Evolutionary conservation across 2,888 invertebrate genomes (phyloP), one percentile per base, ranked within the genome.

Genomic region (Drosophila planitibia): DNA sequence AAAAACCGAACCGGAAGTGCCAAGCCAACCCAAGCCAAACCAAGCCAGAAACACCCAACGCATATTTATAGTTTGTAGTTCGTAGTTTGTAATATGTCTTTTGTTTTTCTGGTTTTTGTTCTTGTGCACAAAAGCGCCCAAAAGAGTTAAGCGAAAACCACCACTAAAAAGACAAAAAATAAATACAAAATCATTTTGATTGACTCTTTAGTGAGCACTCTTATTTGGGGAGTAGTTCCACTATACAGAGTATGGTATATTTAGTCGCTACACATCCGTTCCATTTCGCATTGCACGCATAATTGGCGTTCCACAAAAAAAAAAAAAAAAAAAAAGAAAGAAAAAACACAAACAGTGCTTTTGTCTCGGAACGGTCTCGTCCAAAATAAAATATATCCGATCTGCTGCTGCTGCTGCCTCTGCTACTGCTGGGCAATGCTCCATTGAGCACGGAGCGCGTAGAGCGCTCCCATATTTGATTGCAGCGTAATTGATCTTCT

Each of bases 211-310:
- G 37, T 37, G 47, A 63, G 55, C 49, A 74, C 57, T 65, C 66
- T 68, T 39, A 35, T 25, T 33, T 59, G 35, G 59, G 59, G 39
- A 65, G 71, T 64, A 67, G 44, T 64, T 64, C 49, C 37, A 33
- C 39, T 22, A 19, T 32, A 30, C 35, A 28, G 57, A 49, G 41
- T 74, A 57, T 71, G 76, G 76, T 88, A 81, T 86, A 82, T 86
- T 82, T 84, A 86, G 87, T 77, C 72, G 85, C 72, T 67, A 70
- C 70, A 79, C 83, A 83, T 76, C 81, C 83, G 83, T 85, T 89
- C 88, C 90, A 90, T 83, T 89, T 89, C 83, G 89, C 82, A 83
- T 90, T 86, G 86, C 89, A 88, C 90, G 88, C 88, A 88, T 88
- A 84, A 88, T 90, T 88, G 88, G 83, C 88, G 87, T 81, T 89